These are phyloP conservation scores for Thyatira batis DNA, from an alignment of 2,888 invertebrate genomes.

Conservation along the genomic window DNA sequence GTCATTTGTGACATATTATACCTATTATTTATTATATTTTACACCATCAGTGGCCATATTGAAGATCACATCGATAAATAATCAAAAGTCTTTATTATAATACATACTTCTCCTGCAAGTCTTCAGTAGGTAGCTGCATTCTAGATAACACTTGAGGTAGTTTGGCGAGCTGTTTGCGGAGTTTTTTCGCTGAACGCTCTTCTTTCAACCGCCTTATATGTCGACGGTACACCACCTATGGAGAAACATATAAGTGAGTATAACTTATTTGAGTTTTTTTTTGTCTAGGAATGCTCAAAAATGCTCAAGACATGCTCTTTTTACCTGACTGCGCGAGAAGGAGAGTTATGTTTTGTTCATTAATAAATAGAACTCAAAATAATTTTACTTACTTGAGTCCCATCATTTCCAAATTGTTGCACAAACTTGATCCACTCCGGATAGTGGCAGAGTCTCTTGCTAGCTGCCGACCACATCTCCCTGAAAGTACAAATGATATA, in stretches of 20 bases:
- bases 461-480: conserved; percentile 93
- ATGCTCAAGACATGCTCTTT: too few relatives aligned
- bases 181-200: conserved; percentile 71
- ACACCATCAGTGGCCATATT: too few relatives aligned
- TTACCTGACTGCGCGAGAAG: too few relatives aligned
- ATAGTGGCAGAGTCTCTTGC: conserved; percentile 92
- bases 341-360: not conserved
- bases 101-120: conserved; percentile 69
- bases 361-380: not conserved
- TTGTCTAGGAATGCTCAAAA: too few relatives aligned
- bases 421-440: conserved; percentile 95
- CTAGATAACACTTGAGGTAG: conserved; percentile 70
- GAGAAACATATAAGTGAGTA: conserved; percentile 1
- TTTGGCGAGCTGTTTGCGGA: conserved; percentile 72
- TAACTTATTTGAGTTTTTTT: not conserved
- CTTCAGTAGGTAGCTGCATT: conserved; percentile 75
- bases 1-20: too few relatives aligned
- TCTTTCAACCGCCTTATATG: conserved; percentile 75
- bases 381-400: conserved; percentile 81
- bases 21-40: too few relatives aligned
- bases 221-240: conserved; percentile 71
- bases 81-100: not conserved
- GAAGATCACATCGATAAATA: not conserved
- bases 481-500: conserved; percentile 73
- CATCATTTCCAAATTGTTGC: conserved; percentile 94